Percentiles rank a stretch among this genome's conserved stretches.
These are phyloP conservation scores for Orthonyx spaldingii DNA, from an alignment of 2,113 vertebrate species.

Conservation along the genomic window DNA sequence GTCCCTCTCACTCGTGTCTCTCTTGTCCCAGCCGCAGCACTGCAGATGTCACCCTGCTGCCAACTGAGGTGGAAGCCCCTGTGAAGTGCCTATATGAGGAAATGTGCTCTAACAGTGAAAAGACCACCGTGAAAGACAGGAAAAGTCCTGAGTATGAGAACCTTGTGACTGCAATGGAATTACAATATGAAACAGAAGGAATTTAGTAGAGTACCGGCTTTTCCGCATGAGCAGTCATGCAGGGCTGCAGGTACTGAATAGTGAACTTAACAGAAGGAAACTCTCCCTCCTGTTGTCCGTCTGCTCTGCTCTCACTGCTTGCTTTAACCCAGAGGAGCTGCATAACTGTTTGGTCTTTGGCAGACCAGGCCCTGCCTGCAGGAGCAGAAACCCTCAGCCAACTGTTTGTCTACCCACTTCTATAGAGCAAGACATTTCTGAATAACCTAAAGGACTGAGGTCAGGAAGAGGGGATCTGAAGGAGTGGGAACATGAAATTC, in stretches of 20 bases:
- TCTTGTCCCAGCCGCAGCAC: not conserved
- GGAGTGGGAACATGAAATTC: not conserved
- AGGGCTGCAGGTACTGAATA: not conserved
- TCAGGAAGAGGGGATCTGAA: not conserved
- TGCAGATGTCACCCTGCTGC: not conserved
- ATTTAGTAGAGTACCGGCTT: not conserved
- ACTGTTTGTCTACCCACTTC: not conserved
- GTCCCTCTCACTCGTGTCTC: not conserved
- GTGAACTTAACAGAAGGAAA: not conserved
- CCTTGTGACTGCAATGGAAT: constrained; percentile 27
- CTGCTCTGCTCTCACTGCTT: not conserved
- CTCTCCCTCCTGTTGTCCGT: not conserved
- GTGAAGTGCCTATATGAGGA: not conserved
- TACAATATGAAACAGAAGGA: not conserved
- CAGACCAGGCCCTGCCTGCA: not conserved
- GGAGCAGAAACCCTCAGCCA: not conserved
- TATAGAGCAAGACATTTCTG: not conserved
- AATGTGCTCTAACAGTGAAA: not conserved
- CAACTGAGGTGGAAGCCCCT: not conserved
- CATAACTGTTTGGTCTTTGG: not conserved
- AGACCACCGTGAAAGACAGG: not conserved
- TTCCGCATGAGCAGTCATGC: not conserved
- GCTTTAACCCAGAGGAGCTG: not conserved
- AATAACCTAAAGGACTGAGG: not conserved
- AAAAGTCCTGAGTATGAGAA: constrained; percentile 16